Base-by-base conservation (phyloP, 2,113 vertebrate species). In the Xiphorhynchus elegans region DNA sequence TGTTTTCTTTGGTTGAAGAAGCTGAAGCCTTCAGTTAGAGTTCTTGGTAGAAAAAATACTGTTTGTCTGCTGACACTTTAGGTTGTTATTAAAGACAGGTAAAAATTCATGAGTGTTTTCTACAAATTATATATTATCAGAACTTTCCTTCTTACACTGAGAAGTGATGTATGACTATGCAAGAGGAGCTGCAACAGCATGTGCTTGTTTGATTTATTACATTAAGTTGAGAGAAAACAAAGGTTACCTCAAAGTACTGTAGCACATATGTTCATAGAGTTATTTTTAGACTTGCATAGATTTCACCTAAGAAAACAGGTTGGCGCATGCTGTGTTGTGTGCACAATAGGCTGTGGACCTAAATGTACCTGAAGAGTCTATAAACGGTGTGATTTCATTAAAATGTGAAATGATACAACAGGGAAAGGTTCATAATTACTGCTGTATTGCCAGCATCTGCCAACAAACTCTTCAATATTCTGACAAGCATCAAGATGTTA, bases 191-290 rank as follows among this genome's bases (percentile, higher is more conserved):
- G 64, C 42, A 87, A 66, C 76, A 95, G 67, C 76, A 60, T 89
- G 73, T 91, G 18, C 53, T 82, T 86, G 46, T 95, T 95, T 96
- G 94, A 97, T 97, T 94, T 92, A 97, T 95, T 83, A 46, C 50
- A 35, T 52, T 89, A 60, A 62, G 83, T 72, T 55, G 52, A 66
- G 28, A 84, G 67, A 92, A 90, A 93, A 80, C 73, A 95, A 96
- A 95, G 88, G 87, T 91, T 93, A 90, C 76, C 70, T 76, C 72
- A 69, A 92, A 93, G 74, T 60, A 56, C 42, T 63, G 68, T 14
- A 52, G 79, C 76, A 79, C 90, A 96, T 95, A 96, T 96, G 96
- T 77, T 96, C 92, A 85, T 6, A 8, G 42, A 86, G 68, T 56
- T 97, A 96, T 94, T 96, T 96, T 96, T 93, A 93, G 83, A 52